Evolutionary conservation across 2,888 invertebrate species (phyloP), one percentile per base, ranked within the genome.

Genomic region (Drosophila affinis): DNA sequence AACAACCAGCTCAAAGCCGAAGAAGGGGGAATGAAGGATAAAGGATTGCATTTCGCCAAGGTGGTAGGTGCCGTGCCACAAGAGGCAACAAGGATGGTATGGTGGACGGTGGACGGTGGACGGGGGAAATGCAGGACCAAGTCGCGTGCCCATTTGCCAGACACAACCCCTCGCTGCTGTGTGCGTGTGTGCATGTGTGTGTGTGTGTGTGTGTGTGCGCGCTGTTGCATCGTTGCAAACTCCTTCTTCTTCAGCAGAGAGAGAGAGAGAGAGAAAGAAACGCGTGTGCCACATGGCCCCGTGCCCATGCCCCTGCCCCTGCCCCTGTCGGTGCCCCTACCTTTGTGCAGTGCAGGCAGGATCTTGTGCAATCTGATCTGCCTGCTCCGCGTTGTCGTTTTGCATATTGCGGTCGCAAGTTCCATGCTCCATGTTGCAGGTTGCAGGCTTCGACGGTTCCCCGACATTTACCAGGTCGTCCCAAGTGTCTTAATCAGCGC

Each of bases 341-440:
- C n/a, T 24, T 14, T 24, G n/a, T 67, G 69, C 39, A 39, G n/a
- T 80, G 81, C 72, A 67, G 72, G 81, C 72, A 67, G 72, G 69
- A 78, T 70, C 61, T 62, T 59, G 58, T 81, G 84, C 85, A 81
- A 81, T 84, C 85, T 69, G 85, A 81, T 84, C 81, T 70, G 45
- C 51, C 51, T 52, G 39, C 39, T 7, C 7, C n/a, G 39, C 39
- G n/a, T n/a, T n/a, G 39, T 39, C n/a, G n/a, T 14, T 39, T 39
- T 39, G 39, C 39, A 39, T 39, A 39, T 39, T 39, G 39, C n/a
- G 39, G 39, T 7, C 14, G 14, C 14, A 39, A 54, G 62, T 53
- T 18, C 27, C 52, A 34, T 18, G 27, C 49, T 18, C 27, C 52
- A 34, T 17, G 27, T 34, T 29, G 29, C 46, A 17, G 44, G n/a